Evolutionary conservation across 1,140 invertebrate genomes (phyloP), one percentile per base, ranked within the genome.

Genomic region (honey bee (Apis mellifera)): DNA sequence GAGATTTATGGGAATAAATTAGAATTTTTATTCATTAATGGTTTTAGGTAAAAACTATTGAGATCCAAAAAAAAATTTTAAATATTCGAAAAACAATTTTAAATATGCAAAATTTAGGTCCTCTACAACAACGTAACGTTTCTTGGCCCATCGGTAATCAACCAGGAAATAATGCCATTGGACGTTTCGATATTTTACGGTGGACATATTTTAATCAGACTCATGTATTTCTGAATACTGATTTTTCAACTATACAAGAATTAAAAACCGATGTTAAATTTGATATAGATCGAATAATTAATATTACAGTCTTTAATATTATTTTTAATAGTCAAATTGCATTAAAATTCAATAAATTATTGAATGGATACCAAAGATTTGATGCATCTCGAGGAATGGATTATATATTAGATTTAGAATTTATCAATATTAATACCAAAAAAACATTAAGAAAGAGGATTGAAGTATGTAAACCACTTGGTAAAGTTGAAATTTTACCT

Each of bases 301-400:
- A 96, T 84, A 93, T 94, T 48, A 95, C 95, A 17, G 89, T 95
- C 21, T 92, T 95, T 23, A 95, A 95, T 92, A 94, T 97, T 11
- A 93, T 95, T 68, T 90, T 94, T 66, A 95, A 96, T 79, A 95
- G 96, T 91, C 91, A 94, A 2, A 94, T 94, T 19, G 90, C 91
- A 76, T 91, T 96, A 23, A 92, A 94, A 66, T 96, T 95, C 83
- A 92, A 93, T 60, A 94, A 92, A 73, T 92, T 99, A 17, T 90
- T 97, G 17, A 98, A 98, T 92, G 98, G 97, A 2, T 98, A 99
- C 87, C 95, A 96, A 86, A 95, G 95, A 87, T 98, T 98, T 93
- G 98, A 99, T 94, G 96, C 97, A 13, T 97, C 97, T 1, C 94
- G 97, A 87, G 98, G 98, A 65, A 96, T 98, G 95, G 97, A 98